Evolutionary conservation across 2,113 vertebrate species (phyloP).

Genomic region (Prionailurus viverrinus): DNA sequence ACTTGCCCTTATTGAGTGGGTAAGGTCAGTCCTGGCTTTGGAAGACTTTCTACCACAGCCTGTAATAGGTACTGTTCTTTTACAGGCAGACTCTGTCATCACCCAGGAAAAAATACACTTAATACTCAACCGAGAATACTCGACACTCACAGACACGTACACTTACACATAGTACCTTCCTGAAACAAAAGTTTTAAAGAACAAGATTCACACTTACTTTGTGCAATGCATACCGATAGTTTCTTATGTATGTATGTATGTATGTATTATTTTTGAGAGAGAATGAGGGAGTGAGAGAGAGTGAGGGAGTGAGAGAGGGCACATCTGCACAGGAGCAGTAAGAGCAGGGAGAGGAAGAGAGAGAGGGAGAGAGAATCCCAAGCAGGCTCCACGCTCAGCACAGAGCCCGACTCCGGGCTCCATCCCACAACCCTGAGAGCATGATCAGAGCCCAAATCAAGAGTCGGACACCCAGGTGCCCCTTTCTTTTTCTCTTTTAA

Average conservation of each 20-base stretch:
- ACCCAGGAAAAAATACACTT: not conserved
- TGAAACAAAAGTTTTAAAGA: not conserved
- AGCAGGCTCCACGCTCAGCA: too few species aligned
- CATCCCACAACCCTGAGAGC: too few species aligned
- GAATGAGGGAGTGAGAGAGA: too few species aligned
- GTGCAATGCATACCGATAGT: not conserved
- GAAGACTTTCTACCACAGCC: not conserved
- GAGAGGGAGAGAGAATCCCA: too few species aligned
- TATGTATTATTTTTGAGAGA: too few species aligned
- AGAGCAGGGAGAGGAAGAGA: too few species aligned
- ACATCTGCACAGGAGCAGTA: too few species aligned
- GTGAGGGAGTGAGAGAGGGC: too few species aligned
- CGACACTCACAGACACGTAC: not conserved
- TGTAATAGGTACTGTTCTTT: not conserved
- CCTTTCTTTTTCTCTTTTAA: not conserved
- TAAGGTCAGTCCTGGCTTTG: not conserved
- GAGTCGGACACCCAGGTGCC: too few species aligned
- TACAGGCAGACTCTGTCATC: not conserved
- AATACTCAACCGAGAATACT: not conserved
- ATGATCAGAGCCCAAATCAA: too few species aligned
- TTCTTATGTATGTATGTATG: too few species aligned
- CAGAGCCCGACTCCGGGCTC: too few species aligned
- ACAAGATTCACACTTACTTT: not conserved
- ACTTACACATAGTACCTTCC: not conserved
- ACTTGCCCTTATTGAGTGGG: not conserved